Conservation (phyloP, 1,140 invertebrate genomes). For the Apis dorsata region DNA sequence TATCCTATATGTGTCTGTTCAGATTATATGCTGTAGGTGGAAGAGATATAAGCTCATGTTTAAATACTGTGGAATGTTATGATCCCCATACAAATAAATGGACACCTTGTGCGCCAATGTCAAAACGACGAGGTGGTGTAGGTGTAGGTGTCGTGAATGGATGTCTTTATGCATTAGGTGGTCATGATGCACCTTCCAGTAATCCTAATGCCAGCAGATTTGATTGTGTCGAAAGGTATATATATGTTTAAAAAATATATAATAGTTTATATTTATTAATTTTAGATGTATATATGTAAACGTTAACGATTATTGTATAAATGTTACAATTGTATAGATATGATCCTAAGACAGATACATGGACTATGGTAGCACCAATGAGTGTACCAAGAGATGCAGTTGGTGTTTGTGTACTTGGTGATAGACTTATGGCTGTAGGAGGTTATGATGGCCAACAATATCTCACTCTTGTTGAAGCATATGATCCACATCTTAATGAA, state of each 20-base stretch:
- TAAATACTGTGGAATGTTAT: conserved; percentile 95
- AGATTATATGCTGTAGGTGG: conserved; percentile 96
- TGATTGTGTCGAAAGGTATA: conserved; percentile 93
- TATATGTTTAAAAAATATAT: not conserved
- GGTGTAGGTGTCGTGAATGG: conserved; percentile 91
- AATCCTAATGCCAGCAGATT: conserved; percentile 91
- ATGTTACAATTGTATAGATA: conserved; percentile 77
- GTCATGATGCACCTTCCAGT: conserved; percentile 92
- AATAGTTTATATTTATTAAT: not conserved
- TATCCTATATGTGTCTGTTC: conserved; percentile 52
- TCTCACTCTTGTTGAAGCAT: conserved; percentile 94
- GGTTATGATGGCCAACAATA: conserved; percentile 98
- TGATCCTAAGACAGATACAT: conserved; percentile 90
- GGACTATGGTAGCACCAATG: conserved; percentile 94
- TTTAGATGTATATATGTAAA: not conserved
- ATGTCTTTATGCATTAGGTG: conserved; percentile 91
- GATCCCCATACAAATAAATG: conserved; percentile 95
- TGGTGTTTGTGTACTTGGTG: conserved; percentile 93
- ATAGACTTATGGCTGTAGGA: conserved; percentile 93
- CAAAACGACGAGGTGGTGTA: conserved; percentile 92
- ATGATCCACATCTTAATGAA: conserved; percentile 93
- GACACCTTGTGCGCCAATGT: conserved; percentile 94
- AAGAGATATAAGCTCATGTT: conserved; percentile 93
- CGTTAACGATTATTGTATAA: conserved; percentile 3
- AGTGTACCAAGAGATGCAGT: conserved; percentile 93